A percentile compares a stretch with the other conserved stretches of the same genome.
Evolutionary conservation across 2,797 vertebrate species (phyloP).

Genomic region (Sebastes iracundus): DNA sequence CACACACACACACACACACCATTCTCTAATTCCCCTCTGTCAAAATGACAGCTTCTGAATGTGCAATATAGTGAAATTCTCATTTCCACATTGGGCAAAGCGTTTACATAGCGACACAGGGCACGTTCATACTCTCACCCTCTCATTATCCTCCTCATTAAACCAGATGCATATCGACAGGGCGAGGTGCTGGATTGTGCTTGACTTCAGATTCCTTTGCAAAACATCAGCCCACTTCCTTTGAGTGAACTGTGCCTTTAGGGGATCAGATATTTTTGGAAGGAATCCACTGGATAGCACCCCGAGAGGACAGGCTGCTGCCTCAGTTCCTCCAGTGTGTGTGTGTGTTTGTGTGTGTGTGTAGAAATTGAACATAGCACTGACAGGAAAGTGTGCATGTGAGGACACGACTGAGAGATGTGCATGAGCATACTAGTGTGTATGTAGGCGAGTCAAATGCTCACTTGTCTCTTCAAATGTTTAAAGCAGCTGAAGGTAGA

Average conservation of each 20-base stretch:
- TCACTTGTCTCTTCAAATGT: not conserved
- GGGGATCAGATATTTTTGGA: slow-evolving; percentile 46
- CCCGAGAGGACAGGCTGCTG: slow-evolving; percentile 6
- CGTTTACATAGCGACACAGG: slow-evolving; percentile 29
- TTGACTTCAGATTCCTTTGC: not conserved
- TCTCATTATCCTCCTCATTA: slow-evolving; percentile 27
- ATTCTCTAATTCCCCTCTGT: not conserved
- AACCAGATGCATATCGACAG: slow-evolving; percentile 10
- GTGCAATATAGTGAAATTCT: slow-evolving; percentile 34
- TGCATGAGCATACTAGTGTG: not conserved
- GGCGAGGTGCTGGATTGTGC: not conserved
- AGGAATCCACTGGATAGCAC: slow-evolving; percentile 20
- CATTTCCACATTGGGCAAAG: slow-evolving; percentile 39
- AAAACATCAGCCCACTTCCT: slow-evolving; percentile 16
- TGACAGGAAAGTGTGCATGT: not conserved
- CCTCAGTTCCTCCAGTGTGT: not conserved
- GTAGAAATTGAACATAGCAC: not conserved
- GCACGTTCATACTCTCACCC: not conserved
- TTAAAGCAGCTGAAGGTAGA: not conserved
- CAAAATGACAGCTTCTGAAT: slow-evolving; percentile 27
- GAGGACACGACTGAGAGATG: slow-evolving; percentile 18
- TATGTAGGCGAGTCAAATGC: not conserved
- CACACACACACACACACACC: not conserved
- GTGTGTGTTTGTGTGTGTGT: not conserved
- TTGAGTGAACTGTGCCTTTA: slow-evolving; percentile 31